These are phyloP conservation scores for Phrynocephalus vlangalii DNA, from an alignment of 2,797 vertebrate genomes.

Conservation along the genomic window DNA sequence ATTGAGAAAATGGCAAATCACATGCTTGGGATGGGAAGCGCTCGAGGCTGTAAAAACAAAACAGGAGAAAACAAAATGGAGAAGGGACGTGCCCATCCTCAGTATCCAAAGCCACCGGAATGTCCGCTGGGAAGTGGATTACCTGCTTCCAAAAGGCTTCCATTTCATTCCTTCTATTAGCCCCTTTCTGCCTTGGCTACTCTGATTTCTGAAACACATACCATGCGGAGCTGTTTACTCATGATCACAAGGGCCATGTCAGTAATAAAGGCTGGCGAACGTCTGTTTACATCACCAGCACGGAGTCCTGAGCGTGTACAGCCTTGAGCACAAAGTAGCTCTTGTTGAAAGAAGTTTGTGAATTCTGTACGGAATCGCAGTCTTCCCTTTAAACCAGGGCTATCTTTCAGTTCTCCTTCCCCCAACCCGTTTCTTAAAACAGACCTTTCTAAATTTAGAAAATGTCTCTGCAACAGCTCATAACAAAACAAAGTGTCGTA, in stretches of 20 bases:
- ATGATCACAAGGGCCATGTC: not conserved
- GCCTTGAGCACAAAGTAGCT: not conserved
- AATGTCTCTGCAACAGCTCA: slow-evolving; percentile 4
- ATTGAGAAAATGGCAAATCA: too few relatives aligned
- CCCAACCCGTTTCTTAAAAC: not conserved
- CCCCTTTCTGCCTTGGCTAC: not conserved
- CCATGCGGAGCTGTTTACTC: not conserved
- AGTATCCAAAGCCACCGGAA: not conserved
- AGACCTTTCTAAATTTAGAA: not conserved
- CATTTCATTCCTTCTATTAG: not conserved
- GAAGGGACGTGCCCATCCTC: too few relatives aligned
- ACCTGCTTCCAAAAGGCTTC: not conserved
- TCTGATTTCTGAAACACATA: slow-evolving; percentile 1
- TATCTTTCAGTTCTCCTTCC: not conserved
- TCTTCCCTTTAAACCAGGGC: not conserved
- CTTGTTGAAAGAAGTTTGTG: not conserved
- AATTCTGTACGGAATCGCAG: not conserved
- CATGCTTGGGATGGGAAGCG: too few relatives aligned
- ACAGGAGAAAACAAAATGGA: too few relatives aligned
- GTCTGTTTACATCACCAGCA: not conserved
- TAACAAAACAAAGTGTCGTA: slow-evolving; percentile 36
- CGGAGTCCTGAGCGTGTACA: not conserved
- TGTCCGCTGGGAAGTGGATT: not conserved
- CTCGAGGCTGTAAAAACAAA: too few relatives aligned
- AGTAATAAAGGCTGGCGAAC: not conserved